Evolutionary conservation across 2,888 invertebrate genomes (phyloP).

Genomic region (Esperia sulphurella): DNA sequence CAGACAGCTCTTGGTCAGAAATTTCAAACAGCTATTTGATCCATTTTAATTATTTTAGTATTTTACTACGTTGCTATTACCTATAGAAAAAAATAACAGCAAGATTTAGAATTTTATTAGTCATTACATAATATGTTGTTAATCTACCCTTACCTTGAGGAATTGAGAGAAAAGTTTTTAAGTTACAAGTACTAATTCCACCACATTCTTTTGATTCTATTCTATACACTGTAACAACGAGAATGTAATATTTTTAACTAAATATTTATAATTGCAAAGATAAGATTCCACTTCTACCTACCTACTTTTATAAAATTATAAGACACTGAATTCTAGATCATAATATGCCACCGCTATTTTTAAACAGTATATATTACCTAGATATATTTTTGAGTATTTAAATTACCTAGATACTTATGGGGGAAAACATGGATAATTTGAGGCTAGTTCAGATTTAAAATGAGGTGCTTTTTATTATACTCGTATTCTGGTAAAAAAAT

Average conservation of each 20-base stretch:
- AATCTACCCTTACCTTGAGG: constrained; percentile 4
- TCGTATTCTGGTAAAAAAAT: too few species aligned
- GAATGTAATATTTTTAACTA: not conserved
- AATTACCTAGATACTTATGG: too few species aligned
- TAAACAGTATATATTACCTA: too few species aligned
- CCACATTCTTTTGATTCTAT: not conserved
- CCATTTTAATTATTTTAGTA: too few species aligned
- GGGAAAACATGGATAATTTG: too few species aligned
- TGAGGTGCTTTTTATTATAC: too few species aligned
- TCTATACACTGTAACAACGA: not conserved
- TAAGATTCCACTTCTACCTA: not conserved
- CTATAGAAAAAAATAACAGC: constrained; percentile 9
- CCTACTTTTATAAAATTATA: not conserved
- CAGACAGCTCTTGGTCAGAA: too few species aligned
- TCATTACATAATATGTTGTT: not conserved
- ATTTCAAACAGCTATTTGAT: not conserved
- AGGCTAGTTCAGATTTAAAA: too few species aligned
- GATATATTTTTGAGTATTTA: too few species aligned
- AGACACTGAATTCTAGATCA: too few species aligned
- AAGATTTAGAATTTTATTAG: constrained; percentile 12
- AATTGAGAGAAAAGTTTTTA: constrained; percentile 6
- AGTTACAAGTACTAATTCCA: not conserved
- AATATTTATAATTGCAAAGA: not conserved
- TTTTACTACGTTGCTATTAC: constrained; percentile 3
- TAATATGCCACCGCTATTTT: too few species aligned